Evolutionary conservation across 2,797 vertebrate species (phyloP), one percentile per base, ranked within the genome.

Genomic region (Sternarchorhynchus goeldii): DNA sequence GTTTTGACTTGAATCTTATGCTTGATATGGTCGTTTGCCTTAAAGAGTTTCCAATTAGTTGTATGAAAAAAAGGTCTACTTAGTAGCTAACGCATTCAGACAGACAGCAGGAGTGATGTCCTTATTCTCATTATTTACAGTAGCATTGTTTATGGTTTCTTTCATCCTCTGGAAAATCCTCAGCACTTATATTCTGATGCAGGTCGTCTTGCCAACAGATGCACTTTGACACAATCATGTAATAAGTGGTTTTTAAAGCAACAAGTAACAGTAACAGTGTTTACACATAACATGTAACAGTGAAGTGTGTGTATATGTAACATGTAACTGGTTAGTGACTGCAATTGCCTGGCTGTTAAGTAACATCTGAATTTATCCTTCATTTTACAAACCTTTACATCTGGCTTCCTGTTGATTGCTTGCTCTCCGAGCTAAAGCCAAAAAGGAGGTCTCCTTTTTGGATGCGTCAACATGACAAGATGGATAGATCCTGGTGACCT

Each of bases 381-480:
- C 17, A 65, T 66, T 66, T 67, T 21, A 25, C 34, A 20, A 21
- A 21, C 36, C 3, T 66, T 36, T 25, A 14, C 36, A 41, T 50
- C 17, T 25, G 12, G 21, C 66, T 6, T 68, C 6, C 14, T 68
- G 21, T 68, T 25, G 45, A 25, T 45, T 21, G 2, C 16, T 45
- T 45, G 10, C n/a, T 14, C 21, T 67, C 12, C n/a, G 21, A 45
- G 45, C n/a, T 41, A 53, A 31, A 75, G 39, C 57, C n/a, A 63
- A 69, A 57, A 8, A 29, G 0, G 4, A 20, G 32, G 45, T 70
- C 20, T 20, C 55, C 85, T 85, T 83, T 92, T 83, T 91, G 89
- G 91, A 50, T 50, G 45, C 45, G 45, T 90, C 89, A 82, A 88
- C 86, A 87, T 87, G 88, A 88, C 87, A 86, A 90, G 88, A 86